phyloP scores from a whole-genome alignment of 2,888 invertebrate species.

The Lasioglossum oenotherae region DNA sequence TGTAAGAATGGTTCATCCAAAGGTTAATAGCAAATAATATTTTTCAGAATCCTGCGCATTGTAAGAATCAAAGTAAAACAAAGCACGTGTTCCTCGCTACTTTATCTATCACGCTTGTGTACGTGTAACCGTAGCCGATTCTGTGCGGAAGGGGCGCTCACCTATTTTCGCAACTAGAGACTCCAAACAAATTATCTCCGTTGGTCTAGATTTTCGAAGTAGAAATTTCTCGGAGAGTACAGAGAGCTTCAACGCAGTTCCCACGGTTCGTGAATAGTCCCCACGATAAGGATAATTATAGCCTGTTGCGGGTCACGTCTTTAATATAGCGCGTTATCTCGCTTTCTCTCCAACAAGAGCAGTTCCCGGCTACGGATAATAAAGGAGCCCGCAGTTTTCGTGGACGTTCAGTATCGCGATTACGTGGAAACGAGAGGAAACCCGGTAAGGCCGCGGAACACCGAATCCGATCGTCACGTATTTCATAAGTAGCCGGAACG shows the following conservation, averaged over 20 bases:
- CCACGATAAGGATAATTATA: constrained; percentile 59
- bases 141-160: not conserved
- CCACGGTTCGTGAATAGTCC: constrained; percentile 25
- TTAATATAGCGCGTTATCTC: constrained; percentile 42
- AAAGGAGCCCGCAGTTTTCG: constrained; percentile 4
- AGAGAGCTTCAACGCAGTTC: not conserved
- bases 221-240: constrained; percentile 13
- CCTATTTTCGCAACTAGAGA: not conserved
- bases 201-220: not conserved
- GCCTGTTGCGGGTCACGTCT: constrained; percentile 59
- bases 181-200: constrained; percentile 1
- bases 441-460: not conserved
- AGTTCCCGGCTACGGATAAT: constrained; percentile 23
- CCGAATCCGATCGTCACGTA: constrained; percentile 42
- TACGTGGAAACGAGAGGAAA: constrained; percentile 25
- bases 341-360: not conserved
- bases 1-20: no score
- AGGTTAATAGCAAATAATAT: no score
- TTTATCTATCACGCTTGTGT: not conserved
- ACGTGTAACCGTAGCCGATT: not conserved
- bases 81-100: not conserved
- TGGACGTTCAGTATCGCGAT: constrained; percentile 11
- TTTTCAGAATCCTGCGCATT: not conserved
- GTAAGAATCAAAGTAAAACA: not conserved
- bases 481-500: constrained; percentile 27